Base-by-base conservation (phyloP, 2,113 vertebrate genomes). In the Engraulis encrasicolus region DNA sequence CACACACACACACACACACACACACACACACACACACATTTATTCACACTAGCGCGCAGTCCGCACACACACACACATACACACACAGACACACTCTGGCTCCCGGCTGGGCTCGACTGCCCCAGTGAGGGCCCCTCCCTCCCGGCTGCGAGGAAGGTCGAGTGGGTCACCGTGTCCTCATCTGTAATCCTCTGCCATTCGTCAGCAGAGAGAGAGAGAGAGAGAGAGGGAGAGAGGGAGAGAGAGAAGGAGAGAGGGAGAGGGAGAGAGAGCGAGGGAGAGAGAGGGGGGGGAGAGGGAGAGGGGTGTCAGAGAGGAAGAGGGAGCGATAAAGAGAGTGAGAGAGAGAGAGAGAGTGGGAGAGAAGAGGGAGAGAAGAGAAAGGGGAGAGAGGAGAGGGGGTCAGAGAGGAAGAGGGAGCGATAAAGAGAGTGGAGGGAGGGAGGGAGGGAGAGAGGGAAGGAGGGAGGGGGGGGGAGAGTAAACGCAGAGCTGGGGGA, bases 161-260 rank as follows among this genome's bases (percentile, higher is more conserved):
- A 96, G 94, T 86, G 90, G 97, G 97, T 98, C 98, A 98, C 95
- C 86, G 89, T 97, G 97, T 96, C 97, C 98, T 99, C 97, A 97
- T 98, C 97, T 98, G 96, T 98, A 98, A 98, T 97, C 97, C 96
- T 96, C 94, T 95, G 96, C 96, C 96, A 98, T 98, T 98, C 97
- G 97, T 98, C 97, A 98, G 97, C 95, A 96, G 96, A 96, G 95
- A 83, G 85, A 95, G 95, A 95, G 96, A 93, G 94, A 96, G 95
- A 93, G 96, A 95, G 95, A 94, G 27, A 31, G 27, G 27, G 61
- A 71, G 27, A 71, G 61, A 71, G 58, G 27, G 58, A 52, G 50
- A 52, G 50, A 52, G 50, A 52, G 50, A 52, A 19, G 19, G 50
- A 50, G 50, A 50, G 95, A 93, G 93, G 38, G 38, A 6, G 50